phyloP scores from a whole-genome alignment of 35 echinoderm and acorn worm species.

The Acanthaster planci region DNA sequence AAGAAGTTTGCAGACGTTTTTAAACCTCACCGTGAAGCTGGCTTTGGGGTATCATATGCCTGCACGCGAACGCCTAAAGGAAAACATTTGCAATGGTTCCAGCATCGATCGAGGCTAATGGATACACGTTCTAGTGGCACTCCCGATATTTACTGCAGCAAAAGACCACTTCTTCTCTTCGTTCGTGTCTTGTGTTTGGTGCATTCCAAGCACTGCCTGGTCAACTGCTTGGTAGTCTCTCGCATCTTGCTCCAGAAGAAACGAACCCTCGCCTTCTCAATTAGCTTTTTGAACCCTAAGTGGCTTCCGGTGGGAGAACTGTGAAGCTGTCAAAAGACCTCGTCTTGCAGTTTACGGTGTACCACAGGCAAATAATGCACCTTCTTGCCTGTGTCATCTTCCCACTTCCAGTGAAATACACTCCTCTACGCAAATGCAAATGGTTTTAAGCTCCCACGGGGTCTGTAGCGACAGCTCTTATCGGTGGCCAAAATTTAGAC shows the following conservation, averaged over 20 bases:
- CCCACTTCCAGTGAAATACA: conserved; percentile 14
- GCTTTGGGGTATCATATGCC: conserved; percentile 45
- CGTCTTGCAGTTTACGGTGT: neutral
- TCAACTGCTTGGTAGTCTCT: neutral
- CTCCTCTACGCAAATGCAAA: no score
- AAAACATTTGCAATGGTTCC: conserved; percentile 44
- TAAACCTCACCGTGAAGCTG: conserved; percentile 53
- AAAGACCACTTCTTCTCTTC: neutral
- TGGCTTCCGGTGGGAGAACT: neutral
- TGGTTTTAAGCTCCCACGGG: no score
- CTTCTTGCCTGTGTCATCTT: neutral
- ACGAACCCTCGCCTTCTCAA: neutral
- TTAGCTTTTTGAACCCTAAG: conserved; percentile 32
- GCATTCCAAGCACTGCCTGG: neutral
- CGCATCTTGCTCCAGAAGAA: conserved; percentile 32
- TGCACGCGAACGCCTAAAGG: conserved; percentile 56
- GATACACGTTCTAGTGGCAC: conserved; percentile 15
- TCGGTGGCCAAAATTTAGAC: no score
- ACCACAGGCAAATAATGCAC: neutral
- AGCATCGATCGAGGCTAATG: conserved; percentile 24
- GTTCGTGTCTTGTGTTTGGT: neutral
- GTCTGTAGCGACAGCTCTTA: no score
- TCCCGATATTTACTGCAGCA: neutral
- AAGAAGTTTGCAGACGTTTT: neutral
- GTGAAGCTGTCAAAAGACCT: conserved; percentile 33